Evolutionary conservation across 2,888 invertebrate species (phyloP), one percentile per base, ranked within the genome.

Genomic region (Diaperis boleti): DNA sequence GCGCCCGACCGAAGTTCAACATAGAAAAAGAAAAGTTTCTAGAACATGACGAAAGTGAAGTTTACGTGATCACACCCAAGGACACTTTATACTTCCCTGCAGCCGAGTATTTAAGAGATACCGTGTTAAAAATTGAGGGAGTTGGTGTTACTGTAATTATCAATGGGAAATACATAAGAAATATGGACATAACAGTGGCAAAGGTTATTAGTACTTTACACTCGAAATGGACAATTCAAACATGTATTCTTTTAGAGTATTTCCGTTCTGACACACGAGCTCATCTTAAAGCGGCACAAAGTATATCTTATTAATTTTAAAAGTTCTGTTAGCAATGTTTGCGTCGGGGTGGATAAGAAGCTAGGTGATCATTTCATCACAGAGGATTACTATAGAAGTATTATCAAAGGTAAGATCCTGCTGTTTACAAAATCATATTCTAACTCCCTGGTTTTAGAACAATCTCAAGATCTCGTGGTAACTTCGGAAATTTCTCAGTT

Each of bases 1-100:
- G 83, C 5, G 86, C 87, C 0, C 75, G 85, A 39, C 87, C 87
- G 0, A 75, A 77, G 54, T 70, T 81, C 7, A 59, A 69, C 11
- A 73, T 81, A 8, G 74, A 74, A 33, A 71, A 68, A 37, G 69
- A 71, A 22, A 75, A 75, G 78, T 73, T 84, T 69, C 76, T 55
- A 74, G 78, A n/a, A n/a, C n/a, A 42, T 72, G 72, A 62, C 78
- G 76, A 37, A 75, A 75, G 61, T 76, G 78, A 69, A 20, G 15
- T 52, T 52, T 56, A 29, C 71, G 76, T 90, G 69, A 88, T 91
- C 37, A 85, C 85, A 59, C 89, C 92, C 50, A 88, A 89, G 76
- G 88, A 90, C 70, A 88, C 88, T 73, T 83, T 94, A 49, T 84
- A 88, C 57, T 94, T 92, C 82, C 91, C 94, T n/a, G 89, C 92